Percentiles rank a stretch among this genome's conserved stretches.
phyloP scores from a whole-genome alignment of 1,140 invertebrate genomes.

The Arion vulgaris region DNA sequence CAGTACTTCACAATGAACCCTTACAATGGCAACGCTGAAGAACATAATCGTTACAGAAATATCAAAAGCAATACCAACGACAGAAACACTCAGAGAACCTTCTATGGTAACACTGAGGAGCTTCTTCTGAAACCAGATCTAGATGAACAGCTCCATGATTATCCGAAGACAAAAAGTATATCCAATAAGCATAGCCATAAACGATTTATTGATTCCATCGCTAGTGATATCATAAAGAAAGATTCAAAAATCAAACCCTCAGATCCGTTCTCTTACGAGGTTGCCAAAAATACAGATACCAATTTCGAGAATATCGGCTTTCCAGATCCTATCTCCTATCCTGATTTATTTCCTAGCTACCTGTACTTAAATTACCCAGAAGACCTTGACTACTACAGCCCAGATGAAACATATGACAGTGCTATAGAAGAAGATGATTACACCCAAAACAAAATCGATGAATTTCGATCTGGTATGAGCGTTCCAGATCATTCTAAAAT shows the following conservation, averaged over 20 bases:
- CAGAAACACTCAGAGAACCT: not conserved
- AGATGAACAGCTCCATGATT: not conserved
- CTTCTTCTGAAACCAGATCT: not conserved
- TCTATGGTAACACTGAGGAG: not conserved
- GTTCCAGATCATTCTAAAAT: not conserved
- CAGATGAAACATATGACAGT: not conserved
- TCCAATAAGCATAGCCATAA: not conserved
- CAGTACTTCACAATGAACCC: no score
- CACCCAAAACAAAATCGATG: not conserved
- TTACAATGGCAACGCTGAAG: no score
- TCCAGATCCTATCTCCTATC: not conserved
- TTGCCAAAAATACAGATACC: not conserved
- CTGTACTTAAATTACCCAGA: not conserved
- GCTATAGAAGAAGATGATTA: not conserved
- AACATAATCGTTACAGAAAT: not conserved
- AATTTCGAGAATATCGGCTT: not conserved
- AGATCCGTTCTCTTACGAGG: not conserved
- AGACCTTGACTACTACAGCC: not conserved
- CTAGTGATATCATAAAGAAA: not conserved
- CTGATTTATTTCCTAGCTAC: not conserved
- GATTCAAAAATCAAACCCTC: not conserved
- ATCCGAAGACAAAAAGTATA: not conserved
- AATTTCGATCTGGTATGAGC: not conserved
- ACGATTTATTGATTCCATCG: not conserved
- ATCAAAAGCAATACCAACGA: not conserved